These are phyloP conservation scores for Drosophila lowei DNA, from an alignment of 1,140 invertebrate species.

Conservation along the genomic window DNA sequence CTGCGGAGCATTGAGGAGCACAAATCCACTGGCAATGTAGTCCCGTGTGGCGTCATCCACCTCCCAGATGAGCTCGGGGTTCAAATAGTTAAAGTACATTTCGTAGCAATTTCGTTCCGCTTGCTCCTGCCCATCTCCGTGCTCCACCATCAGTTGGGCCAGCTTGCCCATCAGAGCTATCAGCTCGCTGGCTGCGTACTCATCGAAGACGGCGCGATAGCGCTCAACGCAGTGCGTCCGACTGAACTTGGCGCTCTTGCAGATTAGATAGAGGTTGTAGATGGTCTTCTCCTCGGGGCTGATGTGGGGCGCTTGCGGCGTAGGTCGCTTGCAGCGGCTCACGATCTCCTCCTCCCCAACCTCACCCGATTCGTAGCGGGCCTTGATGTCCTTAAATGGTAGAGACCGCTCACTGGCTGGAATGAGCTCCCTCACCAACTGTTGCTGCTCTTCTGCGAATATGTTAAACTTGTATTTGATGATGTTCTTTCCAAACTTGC, in stretches of 20 bases:
- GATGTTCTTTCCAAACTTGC: conserved; percentile 82
- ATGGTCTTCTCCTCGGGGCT: conserved; percentile 82
- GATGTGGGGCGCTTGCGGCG: conserved; percentile 41
- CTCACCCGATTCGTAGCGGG: conserved; percentile 59
- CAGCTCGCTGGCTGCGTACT: conserved; percentile 73
- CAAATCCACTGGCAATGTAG: conserved; percentile 73
- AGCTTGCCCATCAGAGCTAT: conserved; percentile 67
- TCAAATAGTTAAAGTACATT: conserved; percentile 82
- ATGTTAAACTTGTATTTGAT: conserved; percentile 83
- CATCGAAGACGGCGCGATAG: conserved; percentile 74
- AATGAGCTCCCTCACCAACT: conserved; percentile 73
- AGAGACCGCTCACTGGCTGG: conserved; percentile 70
- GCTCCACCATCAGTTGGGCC: conserved; percentile 69
- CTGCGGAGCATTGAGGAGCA: conserved; percentile 55
- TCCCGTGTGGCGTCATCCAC: conserved; percentile 76
- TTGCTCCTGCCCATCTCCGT: conserved; percentile 69
- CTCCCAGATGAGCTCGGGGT: conserved; percentile 81
- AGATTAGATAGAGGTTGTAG: conserved; percentile 80
- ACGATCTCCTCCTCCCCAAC: conserved; percentile 76
- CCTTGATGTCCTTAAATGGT: conserved; percentile 78
- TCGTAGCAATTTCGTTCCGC: conserved; percentile 75
- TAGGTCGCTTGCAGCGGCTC: conserved; percentile 31
- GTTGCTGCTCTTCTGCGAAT: conserved; percentile 80
- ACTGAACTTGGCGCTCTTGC: conserved; percentile 76
- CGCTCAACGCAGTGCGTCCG: conserved; percentile 77